Evolutionary conservation across 2,888 invertebrate species (phyloP), one percentile per base, ranked within the genome.

Genomic region (Eupithecia exiguata): DNA sequence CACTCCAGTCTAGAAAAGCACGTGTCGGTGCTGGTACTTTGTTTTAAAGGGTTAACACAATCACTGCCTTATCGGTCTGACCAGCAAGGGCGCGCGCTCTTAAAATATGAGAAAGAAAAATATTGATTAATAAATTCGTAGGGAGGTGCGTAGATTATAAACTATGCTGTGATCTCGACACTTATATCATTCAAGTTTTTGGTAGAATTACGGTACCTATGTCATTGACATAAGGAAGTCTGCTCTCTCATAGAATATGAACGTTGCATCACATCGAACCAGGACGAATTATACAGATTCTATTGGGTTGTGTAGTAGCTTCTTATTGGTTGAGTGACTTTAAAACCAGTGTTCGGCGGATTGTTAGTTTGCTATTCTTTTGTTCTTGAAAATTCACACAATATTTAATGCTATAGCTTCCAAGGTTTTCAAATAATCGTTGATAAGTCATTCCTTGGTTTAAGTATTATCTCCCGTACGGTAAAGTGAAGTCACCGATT

Each of bases 401-500:
- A 25, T n/a, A 49, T 58, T 25, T 25, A 58, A 58, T n/a, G 49
- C 49, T n/a, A 4, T 10, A 53, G 10, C 21, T 49, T 58, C 58
- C 58, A 58, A 58, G 58, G 58, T 58, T 6, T 58, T 25, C 5
- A 4, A 58, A 25, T 12, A 25, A 58, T 25, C 58, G 12, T 58
- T 58, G 25, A 58, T 25, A 58, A 58, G 12, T 25, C 4, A 25
- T 25, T 58, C 25, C 58, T 58, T 25, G 58, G 58, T 58, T 10
- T 25, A 58, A 53, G 25, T 58, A 14, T 58, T 58, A 58, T 58
- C 58, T 58, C 21, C 53, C 21, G 53, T 21, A 36, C 36, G 10
- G 36, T 9, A 65, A 65, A 66, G 40, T 66, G 14, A 66, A 66
- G 66, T 43, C 40, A 66, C 38, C 40, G 40, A 3, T 66, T 66